Evolutionary conservation across 2,888 invertebrate genomes (phyloP).

Genomic region (Ophion ventricosus): DNA sequence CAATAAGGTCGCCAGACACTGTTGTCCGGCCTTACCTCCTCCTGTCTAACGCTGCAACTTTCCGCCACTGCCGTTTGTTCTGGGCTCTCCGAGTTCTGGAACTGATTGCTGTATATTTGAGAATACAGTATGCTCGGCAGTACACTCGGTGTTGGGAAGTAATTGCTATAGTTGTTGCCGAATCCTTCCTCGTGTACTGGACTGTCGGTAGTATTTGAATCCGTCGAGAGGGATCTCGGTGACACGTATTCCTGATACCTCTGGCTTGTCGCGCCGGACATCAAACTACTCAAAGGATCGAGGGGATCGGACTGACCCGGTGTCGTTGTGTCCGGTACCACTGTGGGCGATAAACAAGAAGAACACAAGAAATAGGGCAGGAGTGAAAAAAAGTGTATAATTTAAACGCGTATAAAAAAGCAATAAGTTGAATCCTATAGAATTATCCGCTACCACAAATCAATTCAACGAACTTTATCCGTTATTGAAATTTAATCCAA

Average conservation of each 20-base stretch:
- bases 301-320: conserved; percentile 81
- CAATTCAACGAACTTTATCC: too few relatives aligned
- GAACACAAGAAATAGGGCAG: conserved; percentile 11
- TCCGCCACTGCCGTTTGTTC: conserved; percentile 80
- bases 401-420: not conserved
- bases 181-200: conserved; percentile 90
- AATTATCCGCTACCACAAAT: too few relatives aligned
- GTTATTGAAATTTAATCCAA: too few relatives aligned
- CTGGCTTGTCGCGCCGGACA: conserved; percentile 76
- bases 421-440: not conserved
- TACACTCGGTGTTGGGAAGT: conserved; percentile 87
- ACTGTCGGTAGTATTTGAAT: conserved; percentile 92
- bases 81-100: conserved; percentile 80
- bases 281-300: conserved; percentile 79
- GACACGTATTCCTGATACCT: conserved; percentile 82
- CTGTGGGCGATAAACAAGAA: conserved; percentile 75
- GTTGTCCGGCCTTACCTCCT: conserved; percentile 81
- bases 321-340: conserved; percentile 91
- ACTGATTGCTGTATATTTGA: conserved; percentile 88
- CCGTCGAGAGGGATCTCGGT: conserved; percentile 91
- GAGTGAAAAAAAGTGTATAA: not conserved
- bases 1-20: conserved; percentile 82
- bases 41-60: conserved; percentile 80
- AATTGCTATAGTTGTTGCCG: conserved; percentile 87
- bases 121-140: conserved; percentile 93